Evolutionary conservation across 2,888 invertebrate genomes (phyloP).

Genomic region (Dorcus parallelipipedus): DNA sequence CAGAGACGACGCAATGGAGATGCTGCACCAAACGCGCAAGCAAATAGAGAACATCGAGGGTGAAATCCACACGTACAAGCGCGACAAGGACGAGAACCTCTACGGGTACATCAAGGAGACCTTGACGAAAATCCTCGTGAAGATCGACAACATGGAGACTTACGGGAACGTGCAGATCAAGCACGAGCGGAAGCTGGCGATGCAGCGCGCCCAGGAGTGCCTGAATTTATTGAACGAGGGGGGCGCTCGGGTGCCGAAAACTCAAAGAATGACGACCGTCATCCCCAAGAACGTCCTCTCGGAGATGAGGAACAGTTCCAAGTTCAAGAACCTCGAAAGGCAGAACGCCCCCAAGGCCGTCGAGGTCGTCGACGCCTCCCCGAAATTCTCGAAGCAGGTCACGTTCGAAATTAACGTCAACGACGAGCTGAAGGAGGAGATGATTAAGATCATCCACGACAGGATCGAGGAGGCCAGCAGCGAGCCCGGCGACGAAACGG

Average conservation of each 20-base stretch:
- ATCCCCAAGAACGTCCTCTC: no score
- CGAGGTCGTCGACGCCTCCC: neutral
- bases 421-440: conserved; percentile 15
- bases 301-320: no score
- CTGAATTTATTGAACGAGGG: conserved; percentile 13
- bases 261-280: no score
- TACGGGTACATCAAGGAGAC: conserved; percentile 10
- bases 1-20: conserved; percentile 7
- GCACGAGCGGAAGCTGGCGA: conserved; percentile 13
- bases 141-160: conserved; percentile 14
- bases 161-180: conserved; percentile 15
- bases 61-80: conserved; percentile 12
- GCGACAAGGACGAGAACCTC: conserved; percentile 6
- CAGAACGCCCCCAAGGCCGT: neutral
- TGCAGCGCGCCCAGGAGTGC: conserved; percentile 16
- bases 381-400: conserved; percentile 7
- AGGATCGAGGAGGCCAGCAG: conserved; percentile 16
- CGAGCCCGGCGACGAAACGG: neutral
- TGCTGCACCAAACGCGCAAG: conserved; percentile 12
- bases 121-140: conserved; percentile 10
- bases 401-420: conserved; percentile 16
- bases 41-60: conserved; percentile 14
- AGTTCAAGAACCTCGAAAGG: neutral
- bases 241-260: no score
- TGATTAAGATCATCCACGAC: conserved; percentile 11